Evolutionary conservation across 2,888 invertebrate species (phyloP).

Genomic region (Hirtodrosophila alboralis): DNA sequence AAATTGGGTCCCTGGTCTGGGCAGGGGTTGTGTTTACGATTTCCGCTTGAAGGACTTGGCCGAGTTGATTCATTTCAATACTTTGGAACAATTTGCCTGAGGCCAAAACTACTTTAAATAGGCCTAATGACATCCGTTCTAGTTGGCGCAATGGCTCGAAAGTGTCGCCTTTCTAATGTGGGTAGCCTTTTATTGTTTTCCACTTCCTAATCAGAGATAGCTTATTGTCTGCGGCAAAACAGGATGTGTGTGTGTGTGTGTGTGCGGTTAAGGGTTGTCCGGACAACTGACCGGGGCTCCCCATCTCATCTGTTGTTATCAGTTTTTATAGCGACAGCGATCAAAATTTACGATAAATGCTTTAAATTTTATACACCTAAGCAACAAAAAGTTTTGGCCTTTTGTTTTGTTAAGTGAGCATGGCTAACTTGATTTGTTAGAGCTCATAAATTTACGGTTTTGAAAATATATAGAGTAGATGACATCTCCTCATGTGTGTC

Average conservation of each 20-base stretch:
- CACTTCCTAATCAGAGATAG: constrained; percentile 78
- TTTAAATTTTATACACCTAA: constrained; percentile 76
- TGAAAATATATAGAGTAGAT: constrained; percentile 56
- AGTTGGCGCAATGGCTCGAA: constrained; percentile 23
- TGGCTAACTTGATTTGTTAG: constrained; percentile 81
- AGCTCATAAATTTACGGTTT: constrained; percentile 78
- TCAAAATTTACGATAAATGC: constrained; percentile 80
- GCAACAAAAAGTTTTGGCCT: constrained; percentile 43
- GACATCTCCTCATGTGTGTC: constrained; percentile 63
- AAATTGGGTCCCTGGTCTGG: constrained; percentile 36
- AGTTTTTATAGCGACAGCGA: constrained; percentile 67
- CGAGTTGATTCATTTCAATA: constrained; percentile 21
- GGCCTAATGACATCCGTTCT: constrained; percentile 78
- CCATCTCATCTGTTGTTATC: constrained; percentile 45
- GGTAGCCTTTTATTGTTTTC: constrained; percentile 77
- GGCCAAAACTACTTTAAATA: constrained; percentile 71
- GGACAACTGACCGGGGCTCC: constrained; percentile 44
- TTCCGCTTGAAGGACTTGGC: constrained; percentile 23
- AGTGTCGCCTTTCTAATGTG: constrained; percentile 57
- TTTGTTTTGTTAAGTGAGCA: constrained; percentile 78
- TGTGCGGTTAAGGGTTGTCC: constrained; percentile 68
- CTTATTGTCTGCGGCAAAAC: constrained; percentile 55
- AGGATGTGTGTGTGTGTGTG: constrained; percentile 45
- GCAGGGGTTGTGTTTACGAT: constrained; percentile 53
- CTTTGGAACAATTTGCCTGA: constrained; percentile 48